A percentile compares a stretch with the other conserved stretches of the same genome.
Evolutionary conservation across 2,797 vertebrate species (phyloP).

Genomic region (Zalophus californianus): DNA sequence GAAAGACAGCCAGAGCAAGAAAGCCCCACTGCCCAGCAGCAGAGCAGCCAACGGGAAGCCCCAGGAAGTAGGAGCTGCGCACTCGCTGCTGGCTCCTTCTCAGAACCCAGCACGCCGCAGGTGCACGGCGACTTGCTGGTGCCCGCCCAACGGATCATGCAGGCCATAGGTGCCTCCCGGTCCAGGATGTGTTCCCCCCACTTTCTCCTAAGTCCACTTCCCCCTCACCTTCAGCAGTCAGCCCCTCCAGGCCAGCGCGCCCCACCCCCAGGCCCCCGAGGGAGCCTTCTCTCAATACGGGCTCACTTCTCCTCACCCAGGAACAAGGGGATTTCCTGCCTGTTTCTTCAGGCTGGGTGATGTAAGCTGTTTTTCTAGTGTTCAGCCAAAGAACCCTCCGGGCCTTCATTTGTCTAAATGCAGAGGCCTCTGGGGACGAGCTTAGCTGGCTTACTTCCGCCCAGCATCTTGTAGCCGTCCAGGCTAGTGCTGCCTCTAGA

Average conservation of each 20-base stretch:
- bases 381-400: background rate
- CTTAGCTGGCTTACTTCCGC: background rate
- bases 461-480: background rate
- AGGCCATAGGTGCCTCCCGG: background rate
- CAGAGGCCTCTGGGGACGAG: background rate
- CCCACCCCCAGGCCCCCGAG: accelerated
- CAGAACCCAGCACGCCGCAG: accelerated
- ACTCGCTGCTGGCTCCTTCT: background rate
- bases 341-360: background rate
- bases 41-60: background rate
- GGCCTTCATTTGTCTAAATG: background rate
- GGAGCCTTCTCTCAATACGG: accelerated
- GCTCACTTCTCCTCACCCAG: background rate
- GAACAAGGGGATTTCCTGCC: slow-evolving; percentile 11
- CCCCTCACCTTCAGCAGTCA: background rate
- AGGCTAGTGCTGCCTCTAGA: accelerated
- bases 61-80: accelerated
- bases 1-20: accelerated
- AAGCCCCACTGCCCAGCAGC: accelerated
- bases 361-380: background rate
- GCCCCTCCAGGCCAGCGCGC: background rate
- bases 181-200: too few relatives aligned
- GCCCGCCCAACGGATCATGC: background rate
- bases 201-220: too few relatives aligned
- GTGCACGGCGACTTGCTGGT: accelerated